Conservation (phyloP, 2,797 vertebrate genomes). For the Gambelia wislizenii region DNA sequence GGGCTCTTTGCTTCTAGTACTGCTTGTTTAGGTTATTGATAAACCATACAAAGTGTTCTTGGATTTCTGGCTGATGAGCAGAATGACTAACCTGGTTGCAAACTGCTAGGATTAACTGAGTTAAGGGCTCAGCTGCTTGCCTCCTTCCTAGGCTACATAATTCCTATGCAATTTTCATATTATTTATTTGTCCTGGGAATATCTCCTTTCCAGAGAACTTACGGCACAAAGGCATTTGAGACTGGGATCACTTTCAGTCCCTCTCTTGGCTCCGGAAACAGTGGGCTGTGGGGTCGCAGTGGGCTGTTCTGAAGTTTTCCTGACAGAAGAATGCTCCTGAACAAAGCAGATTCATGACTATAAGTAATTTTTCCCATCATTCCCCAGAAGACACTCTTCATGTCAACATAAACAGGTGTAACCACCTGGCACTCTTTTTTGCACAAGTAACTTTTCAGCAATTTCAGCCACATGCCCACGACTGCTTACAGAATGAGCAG, state of each 20-base stretch:
- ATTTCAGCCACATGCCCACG: neutral
- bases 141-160: slow-evolving; percentile 24
- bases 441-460: neutral
- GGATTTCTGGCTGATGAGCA: neutral
- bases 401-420: neutral
- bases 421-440: neutral
- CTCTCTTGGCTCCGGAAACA: slow-evolving; percentile 62
- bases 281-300: slow-evolving; percentile 41
- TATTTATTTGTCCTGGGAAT: slow-evolving; percentile 19
- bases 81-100: neutral
- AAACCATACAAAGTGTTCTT: neutral
- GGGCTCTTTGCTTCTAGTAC: neutral
- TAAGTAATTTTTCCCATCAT: slow-evolving; percentile 21
- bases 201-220: slow-evolving; percentile 42
- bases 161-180: neutral
- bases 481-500: too few species aligned
- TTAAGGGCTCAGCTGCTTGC: slow-evolving; percentile 14
- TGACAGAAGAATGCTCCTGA: slow-evolving; percentile 56
- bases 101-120: neutral
- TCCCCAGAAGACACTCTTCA: neutral
- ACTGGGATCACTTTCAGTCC: slow-evolving; percentile 51
- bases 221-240: slow-evolving; percentile 59
- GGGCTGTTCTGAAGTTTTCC: slow-evolving; percentile 55
- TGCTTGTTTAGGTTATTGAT: neutral
- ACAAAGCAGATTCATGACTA: neutral